A percentile compares a stretch with the other conserved stretches of the same genome.
Conservation (phyloP, 2,888 invertebrate species). For the Mesorhabditis spiculigera region DNA sequence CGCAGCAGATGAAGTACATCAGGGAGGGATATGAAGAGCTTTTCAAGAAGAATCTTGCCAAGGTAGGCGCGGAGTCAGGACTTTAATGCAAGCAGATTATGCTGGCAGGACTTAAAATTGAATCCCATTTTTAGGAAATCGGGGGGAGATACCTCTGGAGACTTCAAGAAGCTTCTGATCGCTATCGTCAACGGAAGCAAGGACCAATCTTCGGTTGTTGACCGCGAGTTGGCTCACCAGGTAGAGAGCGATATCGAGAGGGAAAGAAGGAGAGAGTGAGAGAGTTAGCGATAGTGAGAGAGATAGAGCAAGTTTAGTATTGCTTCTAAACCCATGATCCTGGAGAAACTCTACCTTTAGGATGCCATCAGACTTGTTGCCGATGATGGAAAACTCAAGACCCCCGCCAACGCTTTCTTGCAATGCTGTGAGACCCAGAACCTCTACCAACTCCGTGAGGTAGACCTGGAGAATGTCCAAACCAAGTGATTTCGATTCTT, state of each 20-base stretch:
- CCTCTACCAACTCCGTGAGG: constrained; percentile 42
- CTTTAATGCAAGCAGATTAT: too few species aligned
- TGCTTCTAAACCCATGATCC: neutral
- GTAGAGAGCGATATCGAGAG: too few species aligned
- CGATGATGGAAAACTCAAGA: constrained; percentile 38
- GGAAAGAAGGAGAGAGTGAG: neutral
- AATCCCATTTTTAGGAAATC: too few species aligned
- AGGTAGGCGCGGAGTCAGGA: constrained; percentile 13
- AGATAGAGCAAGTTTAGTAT: neutral
- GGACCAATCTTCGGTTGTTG: constrained; percentile 34
- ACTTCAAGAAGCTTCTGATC: constrained; percentile 68
- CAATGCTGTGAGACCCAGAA: constrained; percentile 42
- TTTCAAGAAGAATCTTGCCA: constrained; percentile 30
- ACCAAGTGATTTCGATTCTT: neutral
- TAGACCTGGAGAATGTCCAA: constrained; percentile 5
- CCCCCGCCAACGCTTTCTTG: constrained; percentile 36
- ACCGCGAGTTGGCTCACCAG: constrained; percentile 25
- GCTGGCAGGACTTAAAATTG: too few species aligned
- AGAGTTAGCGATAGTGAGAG: neutral
- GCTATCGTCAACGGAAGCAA: constrained; percentile 52
- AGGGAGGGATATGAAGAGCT: constrained; percentile 33
- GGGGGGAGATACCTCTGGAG: constrained; percentile 79
- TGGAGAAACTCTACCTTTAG: constrained; percentile 17
- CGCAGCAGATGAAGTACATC: constrained; percentile 36
- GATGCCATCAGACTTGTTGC: constrained; percentile 42